phyloP scores from a whole-genome alignment of 2,113 vertebrate genomes.

The Tyto alba region DNA sequence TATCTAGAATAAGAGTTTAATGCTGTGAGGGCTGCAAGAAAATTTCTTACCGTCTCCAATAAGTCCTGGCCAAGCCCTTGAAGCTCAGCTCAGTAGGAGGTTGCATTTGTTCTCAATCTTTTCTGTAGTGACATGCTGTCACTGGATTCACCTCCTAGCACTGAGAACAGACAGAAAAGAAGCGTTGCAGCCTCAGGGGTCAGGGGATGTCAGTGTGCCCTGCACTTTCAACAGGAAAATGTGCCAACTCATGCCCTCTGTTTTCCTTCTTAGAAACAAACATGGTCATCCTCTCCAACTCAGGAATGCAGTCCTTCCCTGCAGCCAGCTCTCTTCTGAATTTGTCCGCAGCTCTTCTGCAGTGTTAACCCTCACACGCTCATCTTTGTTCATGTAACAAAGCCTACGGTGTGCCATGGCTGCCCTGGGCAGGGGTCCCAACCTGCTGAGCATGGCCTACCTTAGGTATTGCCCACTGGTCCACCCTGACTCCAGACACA shows the following conservation, averaged over 20 bases:
- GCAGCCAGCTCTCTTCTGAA: not conserved
- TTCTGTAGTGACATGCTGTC: not conserved
- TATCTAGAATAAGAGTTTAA: not conserved
- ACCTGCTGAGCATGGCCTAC: not conserved
- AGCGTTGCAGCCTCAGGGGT: not conserved
- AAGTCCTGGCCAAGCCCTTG: not conserved
- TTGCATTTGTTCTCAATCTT: not conserved
- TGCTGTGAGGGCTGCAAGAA: not conserved
- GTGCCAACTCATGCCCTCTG: not conserved
- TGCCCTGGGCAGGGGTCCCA: not conserved
- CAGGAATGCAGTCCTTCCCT: not conserved
- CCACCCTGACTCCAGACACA: not conserved
- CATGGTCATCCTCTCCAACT: not conserved
- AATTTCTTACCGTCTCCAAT: not conserved
- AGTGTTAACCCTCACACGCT: not conserved
- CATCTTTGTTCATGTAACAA: not conserved
- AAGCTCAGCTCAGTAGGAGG: not conserved
- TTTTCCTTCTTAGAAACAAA: not conserved
- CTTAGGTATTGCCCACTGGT: not conserved
- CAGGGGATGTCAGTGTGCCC: not conserved
- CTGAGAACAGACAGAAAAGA: not conserved
- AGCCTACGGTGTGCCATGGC: accelerated
- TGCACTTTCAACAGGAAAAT: not conserved
- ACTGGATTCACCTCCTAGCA: not conserved
- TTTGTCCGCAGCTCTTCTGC: not conserved